phyloP scores from a whole-genome alignment of 2,113 vertebrate genomes.

The Thinocorus orbignyianus region DNA sequence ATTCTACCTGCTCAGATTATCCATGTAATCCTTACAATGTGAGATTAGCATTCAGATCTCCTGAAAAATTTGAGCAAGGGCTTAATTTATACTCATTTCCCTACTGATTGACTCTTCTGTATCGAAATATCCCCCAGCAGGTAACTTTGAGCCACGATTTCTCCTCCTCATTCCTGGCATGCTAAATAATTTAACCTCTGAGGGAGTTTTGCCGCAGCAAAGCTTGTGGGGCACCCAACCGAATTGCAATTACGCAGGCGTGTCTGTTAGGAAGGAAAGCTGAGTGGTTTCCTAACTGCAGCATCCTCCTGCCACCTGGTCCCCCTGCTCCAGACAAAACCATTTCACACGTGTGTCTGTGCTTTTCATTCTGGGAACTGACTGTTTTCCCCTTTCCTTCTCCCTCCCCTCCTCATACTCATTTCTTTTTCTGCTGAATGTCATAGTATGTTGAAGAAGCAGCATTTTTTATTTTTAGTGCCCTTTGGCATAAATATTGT shows the following conservation, averaged over 20 bases:
- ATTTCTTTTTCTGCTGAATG: not conserved
- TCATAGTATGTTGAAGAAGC: not conserved
- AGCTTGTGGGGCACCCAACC: not conserved
- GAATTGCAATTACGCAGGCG: not conserved
- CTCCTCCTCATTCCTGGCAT: not conserved
- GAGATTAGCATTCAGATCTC: not conserved
- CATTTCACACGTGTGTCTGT: accelerated
- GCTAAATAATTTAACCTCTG: not conserved
- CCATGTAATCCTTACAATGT: not conserved
- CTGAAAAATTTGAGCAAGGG: not conserved
- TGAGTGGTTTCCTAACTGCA: constrained; percentile 4
- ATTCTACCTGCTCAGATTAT: not conserved
- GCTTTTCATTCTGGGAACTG: not conserved
- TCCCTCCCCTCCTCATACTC: accelerated
- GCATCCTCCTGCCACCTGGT: constrained; percentile 11
- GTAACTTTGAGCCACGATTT: not conserved
- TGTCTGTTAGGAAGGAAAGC: not conserved
- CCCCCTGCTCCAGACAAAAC: not conserved
- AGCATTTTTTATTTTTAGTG: not conserved
- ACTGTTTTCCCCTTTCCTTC: not conserved
- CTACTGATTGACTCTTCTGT: not conserved
- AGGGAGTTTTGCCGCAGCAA: not conserved
- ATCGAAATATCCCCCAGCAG: not conserved
- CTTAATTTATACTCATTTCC: not conserved
- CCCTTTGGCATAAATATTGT: not conserved